A percentile compares a stretch with the other conserved stretches of the same genome.
phyloP scores from a whole-genome alignment of 2,113 vertebrate genomes.

The Arenaria interpres region DNA sequence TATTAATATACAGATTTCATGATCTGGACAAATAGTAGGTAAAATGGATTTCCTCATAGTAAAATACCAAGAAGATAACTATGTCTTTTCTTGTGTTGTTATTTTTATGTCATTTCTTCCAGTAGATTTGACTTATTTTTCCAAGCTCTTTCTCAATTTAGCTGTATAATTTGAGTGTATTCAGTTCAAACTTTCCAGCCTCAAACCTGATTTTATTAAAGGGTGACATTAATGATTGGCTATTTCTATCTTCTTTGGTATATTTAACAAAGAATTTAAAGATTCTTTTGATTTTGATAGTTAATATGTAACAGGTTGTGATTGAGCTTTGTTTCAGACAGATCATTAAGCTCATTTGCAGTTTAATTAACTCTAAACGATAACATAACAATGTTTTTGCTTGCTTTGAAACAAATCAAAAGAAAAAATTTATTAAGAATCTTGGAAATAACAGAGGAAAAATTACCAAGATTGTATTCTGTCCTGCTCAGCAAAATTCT shows the following conservation, averaged over 20 bases:
- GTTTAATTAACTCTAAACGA: slow-evolving; percentile 57
- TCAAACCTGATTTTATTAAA: neutral
- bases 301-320: slow-evolving; percentile 27
- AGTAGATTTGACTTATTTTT: neutral
- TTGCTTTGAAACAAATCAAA: slow-evolving; percentile 45
- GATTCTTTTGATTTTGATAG: neutral
- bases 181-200: neutral
- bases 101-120: neutral
- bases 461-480: neutral
- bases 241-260: neutral
- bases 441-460: neutral
- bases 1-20: neutral
- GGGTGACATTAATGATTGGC: neutral
- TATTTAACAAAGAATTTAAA: neutral
- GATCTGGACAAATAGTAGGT: neutral
- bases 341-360: slow-evolving; percentile 48
- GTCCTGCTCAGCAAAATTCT: neutral
- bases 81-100: neutral
- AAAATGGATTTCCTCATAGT: neutral
- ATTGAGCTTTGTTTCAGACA: slow-evolving; percentile 35
- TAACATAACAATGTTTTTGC: slow-evolving; percentile 33
- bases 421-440: neutral
- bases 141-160: neutral
- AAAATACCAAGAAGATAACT: neutral
- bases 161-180: neutral